Base-by-base conservation (phyloP, 2,888 invertebrate genomes). In the Rotaria socialis region DNA sequence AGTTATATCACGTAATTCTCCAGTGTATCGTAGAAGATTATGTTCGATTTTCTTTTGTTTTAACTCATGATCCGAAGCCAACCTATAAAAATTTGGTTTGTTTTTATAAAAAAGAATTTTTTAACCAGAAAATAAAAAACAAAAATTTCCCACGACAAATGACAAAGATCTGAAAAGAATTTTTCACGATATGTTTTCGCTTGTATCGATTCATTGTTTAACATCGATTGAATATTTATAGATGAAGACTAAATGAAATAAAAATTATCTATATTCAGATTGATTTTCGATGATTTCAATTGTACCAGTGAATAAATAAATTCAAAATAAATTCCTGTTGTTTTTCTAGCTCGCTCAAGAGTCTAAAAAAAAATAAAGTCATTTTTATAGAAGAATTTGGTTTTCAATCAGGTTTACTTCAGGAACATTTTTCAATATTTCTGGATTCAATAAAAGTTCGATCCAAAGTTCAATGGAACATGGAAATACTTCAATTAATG, bases 381-480 rank as follows among this genome's bases (percentile, higher is more conserved):
- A 52, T 52, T 11, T 52, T 11, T 52, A 52, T 52, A 14, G 3
- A 52, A 10, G 11, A 10, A 0, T 47, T 11, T 47, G 7, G 7
- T 4, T 47, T 47, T 7, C 47, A 10, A 11, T 47, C 4, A 47
- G 11, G 14, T 16, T 35, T 67, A 67, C 67, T 67, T 67, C 67
- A 19, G 35, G 19, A 35, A 41, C 11, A 19, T 35, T 35, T 41
- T 67, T 35, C 7, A 24, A 67, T 19, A 67, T 4, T 67, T 35
- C 67, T 0, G 67, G 67, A 67, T 67, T 27, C 7, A 67, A 27
- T 41, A 67, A 67, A 35, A 67, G 67, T 67, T 67, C 67, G 19
- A 67, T 67, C 67, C 67, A 67, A 67, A 67, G 67, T 67, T 67
- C 67, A 67, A 67, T 67, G 35, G 67, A 67, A 67, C 35, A 67